Evolutionary conservation across 2,113 vertebrate genomes (phyloP).

Genomic region (Pachyramphus minor): DNA sequence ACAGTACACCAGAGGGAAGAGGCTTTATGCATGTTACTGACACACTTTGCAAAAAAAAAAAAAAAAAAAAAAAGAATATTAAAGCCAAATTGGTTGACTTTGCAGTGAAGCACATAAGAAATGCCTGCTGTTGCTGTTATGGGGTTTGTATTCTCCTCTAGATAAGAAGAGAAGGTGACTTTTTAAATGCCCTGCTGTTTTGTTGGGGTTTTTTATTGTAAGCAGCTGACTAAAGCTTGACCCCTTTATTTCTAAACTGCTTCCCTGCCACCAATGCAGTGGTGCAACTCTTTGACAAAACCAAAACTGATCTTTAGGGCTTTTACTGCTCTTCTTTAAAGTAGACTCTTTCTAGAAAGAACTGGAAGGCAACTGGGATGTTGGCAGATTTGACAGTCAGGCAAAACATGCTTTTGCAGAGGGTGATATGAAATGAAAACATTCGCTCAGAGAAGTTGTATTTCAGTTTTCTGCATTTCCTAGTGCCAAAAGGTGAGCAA

Average conservation of each 20-base stretch:
- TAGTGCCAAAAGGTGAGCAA: constrained; percentile 8
- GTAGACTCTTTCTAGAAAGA: neutral
- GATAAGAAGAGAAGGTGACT: neutral
- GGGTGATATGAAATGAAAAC: neutral
- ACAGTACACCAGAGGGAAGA: neutral
- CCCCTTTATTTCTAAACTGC: constrained; percentile 1
- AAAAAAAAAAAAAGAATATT: neutral
- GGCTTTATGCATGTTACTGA: neutral
- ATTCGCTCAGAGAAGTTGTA: neutral
- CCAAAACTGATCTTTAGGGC: neutral
- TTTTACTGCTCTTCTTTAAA: neutral
- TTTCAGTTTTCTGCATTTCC: neutral
- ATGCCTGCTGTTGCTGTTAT: neutral
- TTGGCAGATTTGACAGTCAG: neutral
- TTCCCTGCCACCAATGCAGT: neutral
- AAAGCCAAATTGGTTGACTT: neutral
- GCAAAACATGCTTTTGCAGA: neutral
- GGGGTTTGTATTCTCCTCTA: neutral
- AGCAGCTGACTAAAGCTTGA: constrained; percentile 14
- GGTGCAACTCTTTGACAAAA: neutral
- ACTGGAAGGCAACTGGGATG: neutral
- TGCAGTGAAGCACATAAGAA: neutral
- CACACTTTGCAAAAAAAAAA: neutral
- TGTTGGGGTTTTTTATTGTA: neutral
- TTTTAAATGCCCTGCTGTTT: neutral